phyloP scores from a whole-genome alignment of 2,113 vertebrate species.

The Coptodon rendalli region DNA sequence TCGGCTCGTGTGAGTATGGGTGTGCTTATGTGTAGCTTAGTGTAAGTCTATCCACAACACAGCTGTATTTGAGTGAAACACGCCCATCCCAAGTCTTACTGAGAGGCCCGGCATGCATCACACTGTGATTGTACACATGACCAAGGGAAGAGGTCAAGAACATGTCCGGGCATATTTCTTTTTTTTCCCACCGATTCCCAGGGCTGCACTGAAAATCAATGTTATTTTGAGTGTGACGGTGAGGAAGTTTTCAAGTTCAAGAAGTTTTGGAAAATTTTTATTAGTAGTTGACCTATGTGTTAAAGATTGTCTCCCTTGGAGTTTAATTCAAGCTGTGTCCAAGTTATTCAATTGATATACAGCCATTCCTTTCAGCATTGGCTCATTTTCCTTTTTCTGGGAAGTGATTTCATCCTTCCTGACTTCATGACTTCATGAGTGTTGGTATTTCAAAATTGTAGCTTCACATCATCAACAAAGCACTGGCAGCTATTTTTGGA shows the following conservation, averaged over 20 bases:
- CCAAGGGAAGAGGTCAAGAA: background rate
- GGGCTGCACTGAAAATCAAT: background rate
- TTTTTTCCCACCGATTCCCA: rapidly evolving
- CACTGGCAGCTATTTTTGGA: conserved; percentile 27
- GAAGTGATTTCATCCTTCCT: conserved; percentile 9
- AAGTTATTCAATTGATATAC: background rate
- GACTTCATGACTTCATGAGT: background rate
- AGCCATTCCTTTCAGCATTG: background rate
- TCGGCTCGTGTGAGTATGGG: background rate
- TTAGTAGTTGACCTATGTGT: background rate
- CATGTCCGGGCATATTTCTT: background rate
- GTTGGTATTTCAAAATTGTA: conserved; percentile 18
- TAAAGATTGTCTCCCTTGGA: background rate
- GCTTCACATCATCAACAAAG: background rate
- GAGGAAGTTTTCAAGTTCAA: background rate
- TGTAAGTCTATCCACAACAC: background rate
- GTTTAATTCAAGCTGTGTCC: background rate
- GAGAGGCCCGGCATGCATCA: background rate
- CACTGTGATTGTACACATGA: background rate
- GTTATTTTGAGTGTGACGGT: background rate
- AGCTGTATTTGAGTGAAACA: background rate
- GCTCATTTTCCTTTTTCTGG: background rate
- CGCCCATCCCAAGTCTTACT: background rate
- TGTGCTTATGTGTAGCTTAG: background rate
- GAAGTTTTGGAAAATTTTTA: background rate